Base-by-base conservation (phyloP, 2,888 invertebrate genomes). In the Baccha elongata region DNA sequence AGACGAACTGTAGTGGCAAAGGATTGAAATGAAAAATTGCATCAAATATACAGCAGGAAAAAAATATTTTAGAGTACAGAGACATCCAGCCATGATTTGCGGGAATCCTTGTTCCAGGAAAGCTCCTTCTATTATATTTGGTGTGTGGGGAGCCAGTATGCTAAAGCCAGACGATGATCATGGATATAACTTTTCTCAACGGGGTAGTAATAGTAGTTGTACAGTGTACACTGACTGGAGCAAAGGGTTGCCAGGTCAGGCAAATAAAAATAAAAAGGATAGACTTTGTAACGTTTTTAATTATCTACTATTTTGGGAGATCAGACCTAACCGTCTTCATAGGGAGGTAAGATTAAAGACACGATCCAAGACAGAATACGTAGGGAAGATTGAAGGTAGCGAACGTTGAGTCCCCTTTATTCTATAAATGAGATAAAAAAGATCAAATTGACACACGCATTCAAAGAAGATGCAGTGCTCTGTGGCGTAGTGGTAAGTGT, bases 11-110 rank as follows among this genome's bases (percentile, higher is more conserved):
- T 50, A 67, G 67, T 71, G 72, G 72, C 50, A 72, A 83, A 83
- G 83, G 83, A 83, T 83, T 83, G 50, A 78, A 83, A 83, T 83
- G 83, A 83, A 83, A 83, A 83, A 83, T 78, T 67, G 78, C 64
- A 83, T 72, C 44, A 81, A 81, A 71, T 26, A 55, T 55, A 53
- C n/a, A 21, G 11, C n/a, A 26, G 17, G 15, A 42, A 55, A 32
- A 55, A 55, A 29, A 23, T 8, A 46, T 46, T 46, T 13, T 37
- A 10, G 72, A 53, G 69, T 11, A 50, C 3, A 50, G 32, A 29
- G 40, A 71, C 19, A 72, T 71, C 26, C 72, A 72, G 62, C 78
- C 67, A 78, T 78, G 83, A 83, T 83, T 78, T 83, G 78, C 58
- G 78, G 78, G 58, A 68, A 55, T 71, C 50, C 58, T 71, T 37